These are phyloP conservation scores for Lucifuga dentata DNA, from an alignment of 2,113 vertebrate species.

Conservation along the genomic window DNA sequence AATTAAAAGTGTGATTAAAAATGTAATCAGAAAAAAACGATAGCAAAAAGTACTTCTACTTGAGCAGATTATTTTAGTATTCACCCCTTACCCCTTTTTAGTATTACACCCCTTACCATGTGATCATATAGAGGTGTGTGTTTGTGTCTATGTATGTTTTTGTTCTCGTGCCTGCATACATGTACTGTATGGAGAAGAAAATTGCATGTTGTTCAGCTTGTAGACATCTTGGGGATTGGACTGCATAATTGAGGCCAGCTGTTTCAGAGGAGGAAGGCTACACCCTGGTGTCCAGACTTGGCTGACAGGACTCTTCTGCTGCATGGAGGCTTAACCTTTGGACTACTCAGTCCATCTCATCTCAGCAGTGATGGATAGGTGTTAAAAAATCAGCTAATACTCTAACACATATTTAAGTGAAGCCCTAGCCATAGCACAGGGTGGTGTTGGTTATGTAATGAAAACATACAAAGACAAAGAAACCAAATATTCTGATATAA, in stretches of 20 bases:
- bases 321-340: conserved; percentile 51
- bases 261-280: conserved; percentile 41
- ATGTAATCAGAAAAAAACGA: background rate
- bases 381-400: conserved; percentile 12
- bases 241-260: conserved; percentile 75
- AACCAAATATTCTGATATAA: no score
- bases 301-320: conserved; percentile 43
- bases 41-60: background rate
- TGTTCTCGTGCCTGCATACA: background rate
- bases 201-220: no score
- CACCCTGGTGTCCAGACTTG: conserved; percentile 36
- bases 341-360: conserved; percentile 31
- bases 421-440: no score
- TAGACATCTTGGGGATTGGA: conserved; percentile 36
- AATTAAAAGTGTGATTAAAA: no score
- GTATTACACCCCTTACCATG: background rate
- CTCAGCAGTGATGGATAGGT: conserved; percentile 17
- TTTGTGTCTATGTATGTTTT: conserved; percentile 2
- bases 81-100: no score
- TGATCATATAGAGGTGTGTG: background rate
- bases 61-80: background rate
- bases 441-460: no score
- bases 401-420: conserved; percentile 24
- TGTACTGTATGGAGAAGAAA: background rate
- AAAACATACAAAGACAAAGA: no score